Base-by-base conservation (phyloP, 2,888 invertebrate species). In the Augiades crinisus region DNA sequence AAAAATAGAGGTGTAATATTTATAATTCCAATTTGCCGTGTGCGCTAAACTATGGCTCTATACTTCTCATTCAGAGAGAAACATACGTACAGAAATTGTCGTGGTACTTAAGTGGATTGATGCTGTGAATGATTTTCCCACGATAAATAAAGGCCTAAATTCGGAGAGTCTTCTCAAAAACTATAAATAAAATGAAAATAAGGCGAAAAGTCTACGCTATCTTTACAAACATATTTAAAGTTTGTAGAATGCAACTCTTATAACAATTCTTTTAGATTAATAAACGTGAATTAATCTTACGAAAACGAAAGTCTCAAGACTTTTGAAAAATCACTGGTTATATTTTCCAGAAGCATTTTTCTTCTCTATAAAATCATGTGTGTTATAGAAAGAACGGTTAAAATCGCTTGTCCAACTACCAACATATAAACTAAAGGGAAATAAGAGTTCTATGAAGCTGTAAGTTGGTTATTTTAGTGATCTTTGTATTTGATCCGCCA, bases 351-450 rank as follows among this genome's bases (percentile, higher is more conserved):
- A 16, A 16, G 22, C 12, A 37, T 46, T 36, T 13, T 27, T 46
- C 17, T 36, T 27, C 46, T 34, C 34, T 46, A 22, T 46, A 37
- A 27, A 46, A 46, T 46, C 46, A 36, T 24, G 46, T 46, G 36
- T 46, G 46, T 37, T 46, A 24, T 24, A 13, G 14, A 46, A 46
- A 36, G 27, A 46, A 37, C 10, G 12, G 5, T n/a, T 17, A 10
- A 17, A 40, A 6, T 2, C 24, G 5, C 8, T 7, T 27, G 17
- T 27, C 8, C 5, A 2, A 46, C 17, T 6, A 12, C 3, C 5
- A n/a, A 1, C n/a, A 7, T 22, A 5, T 22, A 8, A n/a, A 14
- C 24, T 12, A 27, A 27, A 27, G 4, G 24, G 12, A 16, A 14
- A 17, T 8, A 19, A 10, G 2, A 4, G 4, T 3, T 34, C 2